Evolutionary conservation across 2,113 vertebrate genomes (phyloP).

Genomic region (Xenopus borealis): DNA sequence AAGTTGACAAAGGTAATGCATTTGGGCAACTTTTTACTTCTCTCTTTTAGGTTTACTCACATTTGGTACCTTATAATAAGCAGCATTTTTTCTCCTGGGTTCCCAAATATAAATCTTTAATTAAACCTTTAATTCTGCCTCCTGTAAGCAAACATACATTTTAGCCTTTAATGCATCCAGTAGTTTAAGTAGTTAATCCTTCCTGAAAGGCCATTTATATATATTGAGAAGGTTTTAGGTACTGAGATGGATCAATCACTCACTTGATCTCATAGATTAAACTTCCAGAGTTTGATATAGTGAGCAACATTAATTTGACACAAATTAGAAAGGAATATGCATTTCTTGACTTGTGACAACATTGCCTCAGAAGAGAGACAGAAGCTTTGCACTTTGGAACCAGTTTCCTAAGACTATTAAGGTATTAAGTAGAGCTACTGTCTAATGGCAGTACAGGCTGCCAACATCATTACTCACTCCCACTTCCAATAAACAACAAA

Average conservation of each 20-base stretch:
- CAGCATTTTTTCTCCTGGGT: too few relatives aligned
- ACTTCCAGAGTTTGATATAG: slow-evolving; percentile 31
- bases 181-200: slow-evolving; percentile 19
- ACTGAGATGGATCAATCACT: slow-evolving; percentile 26
- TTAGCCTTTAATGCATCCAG: slow-evolving; percentile 15
- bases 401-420: slow-evolving; percentile 35
- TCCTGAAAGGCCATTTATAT: slow-evolving; percentile 27
- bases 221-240: slow-evolving; percentile 23
- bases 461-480: slow-evolving; percentile 30
- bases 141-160: slow-evolving; percentile 9
- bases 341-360: slow-evolving; percentile 39
- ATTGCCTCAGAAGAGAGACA: slow-evolving; percentile 28
- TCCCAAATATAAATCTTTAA: background rate
- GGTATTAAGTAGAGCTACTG: slow-evolving; percentile 36
- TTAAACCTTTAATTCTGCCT: slow-evolving; percentile 6
- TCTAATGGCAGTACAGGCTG: slow-evolving; percentile 31
- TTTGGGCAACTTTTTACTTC: too few relatives aligned
- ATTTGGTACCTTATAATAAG: too few relatives aligned
- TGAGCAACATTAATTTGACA: slow-evolving; percentile 31
- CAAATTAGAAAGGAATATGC: slow-evolving; percentile 45
- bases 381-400: slow-evolving; percentile 34
- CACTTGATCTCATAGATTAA: slow-evolving; percentile 39
- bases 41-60: too few relatives aligned
- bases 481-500: slow-evolving; percentile 22
- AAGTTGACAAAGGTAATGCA: too few relatives aligned